Base-by-base conservation (phyloP, 2,888 invertebrate genomes). In the Apoderus coryli region DNA sequence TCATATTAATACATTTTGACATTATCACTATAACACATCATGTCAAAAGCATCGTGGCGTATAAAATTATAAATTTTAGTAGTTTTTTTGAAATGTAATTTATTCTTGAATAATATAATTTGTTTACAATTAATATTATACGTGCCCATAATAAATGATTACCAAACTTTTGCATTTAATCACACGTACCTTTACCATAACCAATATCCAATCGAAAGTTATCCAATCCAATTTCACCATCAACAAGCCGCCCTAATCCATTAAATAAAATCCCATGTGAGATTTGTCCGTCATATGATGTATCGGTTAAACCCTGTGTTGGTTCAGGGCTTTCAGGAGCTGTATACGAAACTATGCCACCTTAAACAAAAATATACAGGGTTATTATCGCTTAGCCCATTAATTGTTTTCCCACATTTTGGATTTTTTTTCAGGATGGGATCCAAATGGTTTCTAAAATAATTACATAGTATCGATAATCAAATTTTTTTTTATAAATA, bases 161-260 rank as follows among this genome's bases (percentile, higher is more conserved):
- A n/a, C n/a, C n/a, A n/a, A n/a, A n/a, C n/a, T n/a, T 12, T 6
- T 10, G 11, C 7, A 12, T n/a, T n/a, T n/a, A n/a, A n/a, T n/a
- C n/a, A n/a, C 3, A 27, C 49, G 53, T 54, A 69, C 71, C 71
- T 62, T 64, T 67, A 38, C 67, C 69, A 44, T 64, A 64, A 37
- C 64, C 65, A 38, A 67, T 64, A 50, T 71, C 68, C 40, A 69
- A 55, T 34, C 64, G 61, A 55, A 68, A 71, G 57, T 69, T 67
- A 51, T 71, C 69, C 24, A 63, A 63, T 11, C 72, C 72, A 35
- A 61, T 60, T 46, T 69, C 67, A 4, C 76, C 76, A 49, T 78
- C 77, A 30, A 70, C 65, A 35, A 81, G 64, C 38, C 73, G 67
- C 13, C 81, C 81, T 23, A 80, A 59, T 22, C 80, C 80, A 24